Conservation (phyloP, 2,113 vertebrate genomes). For the Pseudolaguvia tuberculata region DNA sequence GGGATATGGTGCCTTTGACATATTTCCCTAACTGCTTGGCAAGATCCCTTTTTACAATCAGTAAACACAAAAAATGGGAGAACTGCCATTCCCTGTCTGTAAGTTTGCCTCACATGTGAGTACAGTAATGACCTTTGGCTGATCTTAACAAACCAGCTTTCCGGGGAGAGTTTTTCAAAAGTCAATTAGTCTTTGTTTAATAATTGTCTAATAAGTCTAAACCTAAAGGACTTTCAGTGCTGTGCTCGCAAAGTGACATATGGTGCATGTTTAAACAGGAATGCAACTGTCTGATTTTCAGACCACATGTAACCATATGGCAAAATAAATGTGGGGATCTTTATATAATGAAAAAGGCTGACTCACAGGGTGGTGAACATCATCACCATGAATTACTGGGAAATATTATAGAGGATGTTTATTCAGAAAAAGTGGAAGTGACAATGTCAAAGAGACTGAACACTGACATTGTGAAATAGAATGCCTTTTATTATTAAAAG, state of each 20-base stretch:
- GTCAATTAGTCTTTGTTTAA: not conserved
- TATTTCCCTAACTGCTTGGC: not conserved
- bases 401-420: not conserved
- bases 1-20: not conserved
- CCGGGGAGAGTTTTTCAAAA: not conserved
- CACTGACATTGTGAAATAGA: not conserved
- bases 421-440: not conserved
- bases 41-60: not conserved
- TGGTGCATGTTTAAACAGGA: not conserved
- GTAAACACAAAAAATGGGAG: too few species aligned
- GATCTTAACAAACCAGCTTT: not conserved
- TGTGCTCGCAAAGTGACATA: not conserved
- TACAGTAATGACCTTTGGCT: not conserved
- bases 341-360: not conserved
- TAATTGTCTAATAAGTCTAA: not conserved
- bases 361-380: not conserved
- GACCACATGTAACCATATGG: not conserved
- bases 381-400: not conserved
- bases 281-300: not conserved
- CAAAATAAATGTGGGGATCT: not conserved
- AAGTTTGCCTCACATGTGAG: not conserved
- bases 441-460: not conserved
- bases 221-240: not conserved
- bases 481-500: conserved; percentile 5
- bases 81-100: not conserved